phyloP scores from a whole-genome alignment of 2,797 vertebrate genomes.

The Columba guinea region DNA sequence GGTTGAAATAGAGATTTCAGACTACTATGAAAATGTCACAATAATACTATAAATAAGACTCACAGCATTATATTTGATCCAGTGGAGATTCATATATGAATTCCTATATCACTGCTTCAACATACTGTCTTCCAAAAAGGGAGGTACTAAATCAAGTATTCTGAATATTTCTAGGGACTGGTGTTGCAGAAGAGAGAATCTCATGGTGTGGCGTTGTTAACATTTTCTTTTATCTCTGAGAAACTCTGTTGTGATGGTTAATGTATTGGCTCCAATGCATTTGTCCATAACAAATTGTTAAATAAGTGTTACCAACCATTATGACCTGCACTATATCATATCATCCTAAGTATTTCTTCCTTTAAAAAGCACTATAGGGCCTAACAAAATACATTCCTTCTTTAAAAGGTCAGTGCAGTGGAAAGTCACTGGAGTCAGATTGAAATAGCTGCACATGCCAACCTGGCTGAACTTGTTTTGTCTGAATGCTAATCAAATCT shows the following conservation, averaged over 20 bases:
- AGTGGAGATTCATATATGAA: neutral
- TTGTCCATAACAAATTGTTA: neutral
- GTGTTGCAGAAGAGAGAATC: neutral
- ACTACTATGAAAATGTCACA: neutral
- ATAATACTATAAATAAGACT: neutral
- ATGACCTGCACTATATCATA: neutral
- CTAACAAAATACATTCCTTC: constrained; percentile 30
- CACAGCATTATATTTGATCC: neutral
- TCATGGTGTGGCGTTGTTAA: neutral
- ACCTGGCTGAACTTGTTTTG: constrained; percentile 77
- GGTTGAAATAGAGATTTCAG: neutral
- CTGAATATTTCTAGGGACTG: neutral
- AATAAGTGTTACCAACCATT: neutral
- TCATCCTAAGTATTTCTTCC: constrained; percentile 7
- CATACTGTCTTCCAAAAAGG: neutral
- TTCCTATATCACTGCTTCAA: neutral
- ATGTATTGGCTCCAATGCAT: constrained; percentile 4
- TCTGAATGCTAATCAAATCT: constrained; percentile 71
- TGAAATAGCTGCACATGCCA: constrained; percentile 44
- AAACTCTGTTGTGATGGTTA: neutral
- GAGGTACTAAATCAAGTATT: neutral
- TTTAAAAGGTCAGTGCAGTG: constrained; percentile 22
- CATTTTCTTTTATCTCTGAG: constrained; percentile 2
- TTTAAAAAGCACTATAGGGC: constrained; percentile 12
- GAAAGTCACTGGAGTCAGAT: constrained; percentile 51